These are phyloP conservation scores for Eucidaris tribuloides DNA, from an alignment of 35 echinoderm and acorn worm genomes.

Conservation along the genomic window DNA sequence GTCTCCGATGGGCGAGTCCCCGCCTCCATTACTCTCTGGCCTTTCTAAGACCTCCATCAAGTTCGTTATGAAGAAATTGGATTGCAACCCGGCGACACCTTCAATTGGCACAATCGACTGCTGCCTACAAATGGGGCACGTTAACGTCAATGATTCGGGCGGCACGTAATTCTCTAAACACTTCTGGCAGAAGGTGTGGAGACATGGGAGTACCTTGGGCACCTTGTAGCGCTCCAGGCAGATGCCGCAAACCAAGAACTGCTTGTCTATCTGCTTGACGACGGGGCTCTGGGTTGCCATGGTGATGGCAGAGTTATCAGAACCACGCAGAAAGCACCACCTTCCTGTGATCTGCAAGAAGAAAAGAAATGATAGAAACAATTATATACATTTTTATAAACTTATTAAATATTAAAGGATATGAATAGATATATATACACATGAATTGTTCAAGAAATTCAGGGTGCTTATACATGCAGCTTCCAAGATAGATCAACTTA, in stretches of 20 bases:
- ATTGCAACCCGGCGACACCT: slow-evolving; percentile 86
- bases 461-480: too few species aligned
- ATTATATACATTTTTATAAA: too few species aligned
- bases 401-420: too few species aligned
- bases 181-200: slow-evolving; percentile 98
- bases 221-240: slow-evolving; percentile 91
- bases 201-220: slow-evolving; percentile 93
- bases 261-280: slow-evolving; percentile 98
- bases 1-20: slow-evolving; percentile 36
- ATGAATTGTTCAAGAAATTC: too few species aligned
- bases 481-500: too few species aligned
- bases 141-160: slow-evolving; percentile 73
- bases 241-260: slow-evolving; percentile 94
- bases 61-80: slow-evolving; percentile 98
- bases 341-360: slow-evolving; percentile 1
- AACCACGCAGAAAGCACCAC: slow-evolving; percentile 22
- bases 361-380: not conserved
- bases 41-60: slow-evolving; percentile 97
- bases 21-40: slow-evolving; percentile 84
- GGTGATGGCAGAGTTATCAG: slow-evolving; percentile 25
- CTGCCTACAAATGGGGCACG: slow-evolving; percentile 92
- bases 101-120: slow-evolving; percentile 87
- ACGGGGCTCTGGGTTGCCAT: slow-evolving; percentile 97
- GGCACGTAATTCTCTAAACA: slow-evolving; percentile 97
- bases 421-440: too few species aligned